Evolutionary conservation across 1,140 invertebrate species (phyloP).

Genomic region (Hyles euphorbiae): DNA sequence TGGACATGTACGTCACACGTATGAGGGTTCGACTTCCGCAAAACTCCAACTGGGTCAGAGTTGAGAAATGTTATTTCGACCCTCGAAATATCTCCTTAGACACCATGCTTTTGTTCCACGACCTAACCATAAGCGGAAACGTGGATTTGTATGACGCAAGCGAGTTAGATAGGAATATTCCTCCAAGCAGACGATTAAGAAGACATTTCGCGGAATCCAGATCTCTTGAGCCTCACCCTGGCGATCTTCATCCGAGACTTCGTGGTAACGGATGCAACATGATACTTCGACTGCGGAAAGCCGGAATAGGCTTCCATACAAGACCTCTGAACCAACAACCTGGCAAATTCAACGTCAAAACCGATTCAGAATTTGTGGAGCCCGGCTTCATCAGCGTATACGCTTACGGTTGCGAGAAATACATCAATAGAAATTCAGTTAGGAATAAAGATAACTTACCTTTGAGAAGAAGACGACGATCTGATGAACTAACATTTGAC

Average conservation of each 20-base stretch:
- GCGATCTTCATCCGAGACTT: constrained; percentile 27
- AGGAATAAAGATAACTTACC: constrained; percentile 65
- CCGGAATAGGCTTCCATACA: constrained; percentile 84
- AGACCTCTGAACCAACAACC: constrained; percentile 66
- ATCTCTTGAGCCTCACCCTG: constrained; percentile 57
- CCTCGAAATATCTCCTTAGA: constrained; percentile 83
- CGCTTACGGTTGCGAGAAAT: constrained; percentile 85
- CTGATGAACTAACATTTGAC: constrained; percentile 61
- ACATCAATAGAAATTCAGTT: constrained; percentile 63
- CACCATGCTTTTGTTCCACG: constrained; percentile 85
- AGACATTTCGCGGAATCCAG: constrained; percentile 50
- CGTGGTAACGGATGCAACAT: constrained; percentile 81
- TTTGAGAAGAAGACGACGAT: constrained; percentile 50
- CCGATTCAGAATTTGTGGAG: constrained; percentile 88
- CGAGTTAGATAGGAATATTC: constrained; percentile 55
- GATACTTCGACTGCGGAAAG: constrained; percentile 84
- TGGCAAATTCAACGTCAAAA: constrained; percentile 84
- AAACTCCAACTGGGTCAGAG: constrained; percentile 79
- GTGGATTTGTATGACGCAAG: constrained; percentile 78
- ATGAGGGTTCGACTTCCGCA: constrained; percentile 79
- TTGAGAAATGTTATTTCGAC: constrained; percentile 85
- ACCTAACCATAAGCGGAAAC: constrained; percentile 85
- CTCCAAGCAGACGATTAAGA: constrained; percentile 39
- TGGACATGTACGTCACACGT: constrained; percentile 80
- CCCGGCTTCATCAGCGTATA: constrained; percentile 89